A percentile compares a stretch with the other conserved stretches of the same genome.
These are phyloP conservation scores for Metridium senile DNA, from an alignment of 92 coral and sea anemone genomes.

Conservation along the genomic window DNA sequence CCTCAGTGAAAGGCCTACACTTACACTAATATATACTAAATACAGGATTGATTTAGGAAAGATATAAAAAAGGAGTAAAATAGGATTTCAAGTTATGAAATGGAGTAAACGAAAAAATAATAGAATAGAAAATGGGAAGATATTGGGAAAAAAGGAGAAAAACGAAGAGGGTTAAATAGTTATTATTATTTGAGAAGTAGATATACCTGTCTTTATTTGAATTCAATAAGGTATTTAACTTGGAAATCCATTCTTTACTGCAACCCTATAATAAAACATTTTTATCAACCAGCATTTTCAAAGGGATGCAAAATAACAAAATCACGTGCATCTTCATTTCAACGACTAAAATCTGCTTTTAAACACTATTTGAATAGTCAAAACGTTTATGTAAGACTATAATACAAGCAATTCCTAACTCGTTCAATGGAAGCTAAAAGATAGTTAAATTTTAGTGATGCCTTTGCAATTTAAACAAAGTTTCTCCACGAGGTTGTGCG, in stretches of 20 bases:
- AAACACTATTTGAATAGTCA: too few relatives aligned
- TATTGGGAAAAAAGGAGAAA: neutral
- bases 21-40: too few relatives aligned
- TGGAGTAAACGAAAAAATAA: neutral
- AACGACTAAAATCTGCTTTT: too few relatives aligned
- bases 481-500: neutral
- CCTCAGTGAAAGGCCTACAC: too few relatives aligned
- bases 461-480: too few relatives aligned
- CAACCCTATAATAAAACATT: conserved; percentile 44
- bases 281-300: neutral
- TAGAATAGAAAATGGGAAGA: neutral
- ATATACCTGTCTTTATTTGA: conserved; percentile 75
- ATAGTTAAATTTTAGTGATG: too few relatives aligned
- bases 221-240: conserved; percentile 67
- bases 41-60: neutral
- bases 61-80: too few relatives aligned
- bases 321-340: too few relatives aligned
- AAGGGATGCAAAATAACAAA: neutral
- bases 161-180: neutral
- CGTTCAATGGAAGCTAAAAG: too few relatives aligned
- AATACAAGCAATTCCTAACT: too few relatives aligned
- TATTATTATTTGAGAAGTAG: neutral
- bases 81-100: neutral
- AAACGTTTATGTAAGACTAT: too few relatives aligned
- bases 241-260: conserved; percentile 76